Conservation (phyloP, 2,797 vertebrate genomes). For the Lagorchestes hirsutus region DNA sequence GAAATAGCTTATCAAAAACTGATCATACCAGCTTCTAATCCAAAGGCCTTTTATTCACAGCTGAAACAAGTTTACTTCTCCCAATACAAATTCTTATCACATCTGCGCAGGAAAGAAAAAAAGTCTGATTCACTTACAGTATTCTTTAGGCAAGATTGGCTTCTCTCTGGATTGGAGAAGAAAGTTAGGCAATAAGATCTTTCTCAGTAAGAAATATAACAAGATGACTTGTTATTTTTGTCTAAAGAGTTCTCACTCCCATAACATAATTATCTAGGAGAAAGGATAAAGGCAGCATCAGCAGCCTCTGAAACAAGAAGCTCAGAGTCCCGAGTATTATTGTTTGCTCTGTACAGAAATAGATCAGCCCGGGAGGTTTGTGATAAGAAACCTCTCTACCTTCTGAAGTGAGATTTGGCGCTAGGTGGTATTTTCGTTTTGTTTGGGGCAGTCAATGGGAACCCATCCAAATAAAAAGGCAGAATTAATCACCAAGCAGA, state of each 20-base stretch:
- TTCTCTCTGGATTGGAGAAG: conserved; percentile 5
- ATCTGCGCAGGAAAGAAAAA: conserved; percentile 14
- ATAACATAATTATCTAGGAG: background rate
- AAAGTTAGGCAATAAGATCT: conserved; percentile 3
- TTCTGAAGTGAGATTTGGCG: background rate
- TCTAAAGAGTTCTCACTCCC: background rate
- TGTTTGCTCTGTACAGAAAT: background rate
- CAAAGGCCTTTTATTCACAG: conserved; percentile 13
- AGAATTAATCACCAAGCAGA: background rate
- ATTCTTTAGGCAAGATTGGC: conserved; percentile 22
- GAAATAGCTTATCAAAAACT: conserved; percentile 18
- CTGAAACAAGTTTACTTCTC: conserved; percentile 25
- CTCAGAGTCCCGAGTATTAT: background rate
- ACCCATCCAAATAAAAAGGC: background rate
- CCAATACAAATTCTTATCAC: background rate
- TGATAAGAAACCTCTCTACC: background rate
- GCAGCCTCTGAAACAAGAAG: conserved; percentile 11
- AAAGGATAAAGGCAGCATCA: background rate
- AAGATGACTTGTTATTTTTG: background rate
- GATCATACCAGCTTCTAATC: conserved; percentile 1
- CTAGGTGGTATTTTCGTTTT: background rate
- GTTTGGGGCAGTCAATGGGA: background rate
- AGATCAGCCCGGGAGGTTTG: background rate
- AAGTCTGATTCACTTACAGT: background rate
- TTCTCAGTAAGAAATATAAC: background rate